Conservation (phyloP, 2,888 invertebrate genomes). For the Junonia oenone region DNA sequence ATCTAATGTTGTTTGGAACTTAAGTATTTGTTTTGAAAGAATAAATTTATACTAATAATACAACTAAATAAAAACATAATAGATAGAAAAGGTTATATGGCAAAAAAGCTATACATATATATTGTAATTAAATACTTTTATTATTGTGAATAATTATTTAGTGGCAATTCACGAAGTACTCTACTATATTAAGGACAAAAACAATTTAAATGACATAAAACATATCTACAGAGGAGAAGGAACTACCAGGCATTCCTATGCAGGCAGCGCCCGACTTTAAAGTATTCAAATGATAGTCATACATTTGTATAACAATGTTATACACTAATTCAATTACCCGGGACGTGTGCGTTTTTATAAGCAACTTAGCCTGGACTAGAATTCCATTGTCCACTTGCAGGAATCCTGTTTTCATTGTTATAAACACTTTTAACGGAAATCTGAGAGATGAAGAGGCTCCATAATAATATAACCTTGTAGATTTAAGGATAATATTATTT, state of each 20-base stretch:
- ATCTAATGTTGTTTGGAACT: background rate
- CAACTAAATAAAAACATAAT: too few relatives aligned
- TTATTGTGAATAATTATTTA: too few relatives aligned
- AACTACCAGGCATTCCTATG: conserved; percentile 22
- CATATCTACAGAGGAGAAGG: conserved; percentile 5
- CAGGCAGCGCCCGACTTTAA: conserved; percentile 19
- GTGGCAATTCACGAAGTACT: too few relatives aligned
- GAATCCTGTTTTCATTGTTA: conserved; percentile 13
- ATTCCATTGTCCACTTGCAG: conserved; percentile 8
- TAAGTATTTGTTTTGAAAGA: background rate
- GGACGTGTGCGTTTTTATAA: conserved; percentile 23
- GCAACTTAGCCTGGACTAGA: conserved; percentile 3
- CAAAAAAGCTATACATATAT: too few relatives aligned
- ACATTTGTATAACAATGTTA: conserved; percentile 27
- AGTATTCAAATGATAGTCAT: conserved; percentile 27
- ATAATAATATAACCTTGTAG: background rate
- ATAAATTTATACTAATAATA: too few relatives aligned
- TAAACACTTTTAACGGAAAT: background rate
- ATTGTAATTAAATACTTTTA: too few relatives aligned
- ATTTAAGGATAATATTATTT: background rate
- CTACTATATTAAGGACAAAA: background rate
- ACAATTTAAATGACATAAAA: background rate
- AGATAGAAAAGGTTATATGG: too few relatives aligned
- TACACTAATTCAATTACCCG: conserved; percentile 26
- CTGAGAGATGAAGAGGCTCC: background rate